Percentiles rank a stretch among this genome's conserved stretches.
Evolutionary conservation across 2,797 vertebrate species (phyloP).

Genomic region (Cheirogaleus major): DNA sequence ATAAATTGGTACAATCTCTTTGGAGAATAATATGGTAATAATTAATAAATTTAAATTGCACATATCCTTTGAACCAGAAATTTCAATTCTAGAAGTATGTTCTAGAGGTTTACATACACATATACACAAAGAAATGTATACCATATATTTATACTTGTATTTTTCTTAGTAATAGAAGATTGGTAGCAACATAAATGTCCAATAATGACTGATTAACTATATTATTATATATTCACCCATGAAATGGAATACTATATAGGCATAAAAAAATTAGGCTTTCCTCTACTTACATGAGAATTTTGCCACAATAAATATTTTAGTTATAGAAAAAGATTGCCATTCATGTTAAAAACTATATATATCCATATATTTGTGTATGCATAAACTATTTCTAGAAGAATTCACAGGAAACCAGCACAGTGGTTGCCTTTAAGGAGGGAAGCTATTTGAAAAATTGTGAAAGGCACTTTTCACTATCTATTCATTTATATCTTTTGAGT

Average conservation of each 20-base stretch:
- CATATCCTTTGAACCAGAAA: background rate
- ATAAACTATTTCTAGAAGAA: background rate
- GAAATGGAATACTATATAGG: background rate
- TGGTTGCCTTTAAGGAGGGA: background rate
- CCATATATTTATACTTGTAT: background rate
- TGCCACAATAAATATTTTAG: background rate
- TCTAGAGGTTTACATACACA: background rate
- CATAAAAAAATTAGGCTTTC: slow-evolving; percentile 26
- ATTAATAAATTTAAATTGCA: slow-evolving; percentile 28
- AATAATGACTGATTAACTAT: background rate
- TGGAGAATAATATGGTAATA: slow-evolving; percentile 25
- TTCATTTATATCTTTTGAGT: background rate
- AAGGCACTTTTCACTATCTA: background rate
- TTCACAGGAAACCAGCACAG: background rate
- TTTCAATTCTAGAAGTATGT: background rate
- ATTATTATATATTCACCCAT: background rate
- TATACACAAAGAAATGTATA: background rate
- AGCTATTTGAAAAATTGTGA: background rate
- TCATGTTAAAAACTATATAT: background rate
- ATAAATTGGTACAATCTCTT: background rate
- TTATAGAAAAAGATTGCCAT: background rate
- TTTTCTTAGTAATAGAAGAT: background rate
- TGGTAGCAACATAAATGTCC: background rate
- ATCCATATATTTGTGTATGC: background rate
- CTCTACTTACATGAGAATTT: slow-evolving; percentile 14